Evolutionary conservation across 2,797 vertebrate genomes (phyloP).

Genomic region (Bryconaethiops microstoma): DNA sequence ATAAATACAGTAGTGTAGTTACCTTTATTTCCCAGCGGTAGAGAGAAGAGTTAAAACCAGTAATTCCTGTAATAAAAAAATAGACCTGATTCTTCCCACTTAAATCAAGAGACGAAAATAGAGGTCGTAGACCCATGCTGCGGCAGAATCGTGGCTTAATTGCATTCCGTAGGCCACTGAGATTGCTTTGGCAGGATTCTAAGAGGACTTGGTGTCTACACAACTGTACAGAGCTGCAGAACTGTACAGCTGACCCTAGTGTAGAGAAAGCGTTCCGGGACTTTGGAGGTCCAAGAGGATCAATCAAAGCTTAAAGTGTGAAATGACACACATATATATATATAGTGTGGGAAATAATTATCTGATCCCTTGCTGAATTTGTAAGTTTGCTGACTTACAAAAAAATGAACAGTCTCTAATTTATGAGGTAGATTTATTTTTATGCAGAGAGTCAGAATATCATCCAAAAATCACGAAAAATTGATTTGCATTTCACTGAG

Average conservation of each 20-base stretch:
- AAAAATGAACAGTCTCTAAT: no score
- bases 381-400: no score
- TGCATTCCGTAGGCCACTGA: slow-evolving; percentile 25
- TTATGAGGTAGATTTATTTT: no score
- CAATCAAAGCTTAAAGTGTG: slow-evolving; percentile 39
- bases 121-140: slow-evolving; percentile 29
- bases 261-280: slow-evolving; percentile 26
- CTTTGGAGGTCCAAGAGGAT: slow-evolving; percentile 24
- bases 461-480: no score
- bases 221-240: background rate
- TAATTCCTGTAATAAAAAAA: slow-evolving; percentile 28
- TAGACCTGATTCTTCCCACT: slow-evolving; percentile 7
- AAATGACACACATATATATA: no score
- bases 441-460: no score
- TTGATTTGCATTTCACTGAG: no score
- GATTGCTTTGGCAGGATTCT: slow-evolving; percentile 44
- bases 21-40: background rate
- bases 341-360: no score
- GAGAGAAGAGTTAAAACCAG: background rate
- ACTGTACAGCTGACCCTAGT: slow-evolving; percentile 6
- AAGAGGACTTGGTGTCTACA: background rate
- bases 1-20: background rate
- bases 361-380: no score
- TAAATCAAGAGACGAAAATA: slow-evolving; percentile 36
- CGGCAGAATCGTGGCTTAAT: slow-evolving; percentile 42